phyloP scores from a whole-genome alignment of 1,140 invertebrate genomes.

The Triops cancriformis region DNA sequence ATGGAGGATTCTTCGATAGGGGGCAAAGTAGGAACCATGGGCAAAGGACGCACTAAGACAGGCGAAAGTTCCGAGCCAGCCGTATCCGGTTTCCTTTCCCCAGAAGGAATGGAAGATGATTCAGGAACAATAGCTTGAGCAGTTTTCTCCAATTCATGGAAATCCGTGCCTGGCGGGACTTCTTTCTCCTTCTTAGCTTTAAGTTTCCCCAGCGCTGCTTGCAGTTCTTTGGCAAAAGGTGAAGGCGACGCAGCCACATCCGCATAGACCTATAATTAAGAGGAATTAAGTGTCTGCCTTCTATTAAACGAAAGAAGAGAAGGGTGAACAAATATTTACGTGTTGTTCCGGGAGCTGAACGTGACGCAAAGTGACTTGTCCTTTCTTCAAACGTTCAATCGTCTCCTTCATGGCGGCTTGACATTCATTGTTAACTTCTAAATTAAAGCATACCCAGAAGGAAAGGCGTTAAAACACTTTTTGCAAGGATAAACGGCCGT shows the following conservation, averaged over 20 bases:
- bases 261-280: background rate
- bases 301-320: background rate
- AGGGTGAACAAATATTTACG: background rate
- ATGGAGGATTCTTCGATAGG: background rate
- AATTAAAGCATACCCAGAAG: background rate
- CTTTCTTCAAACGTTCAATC: background rate
- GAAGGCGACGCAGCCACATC: background rate
- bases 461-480: background rate
- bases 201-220: background rate
- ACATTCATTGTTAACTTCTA: background rate
- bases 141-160: background rate
- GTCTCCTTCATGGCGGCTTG: background rate
- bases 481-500: background rate
- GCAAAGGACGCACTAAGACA: background rate
- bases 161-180: background rate
- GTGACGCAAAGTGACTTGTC: background rate
- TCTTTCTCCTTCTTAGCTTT: background rate
- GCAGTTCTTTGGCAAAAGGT: background rate
- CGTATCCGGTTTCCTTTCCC: background rate
- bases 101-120: background rate
- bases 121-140: background rate
- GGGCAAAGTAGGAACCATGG: background rate
- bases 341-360: background rate
- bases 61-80: background rate
- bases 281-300: background rate